A percentile compares a stretch with the other conserved stretches of the same genome.
Conservation (phyloP, 1,140 invertebrate genomes). For the Polyergus mexicanus region DNA sequence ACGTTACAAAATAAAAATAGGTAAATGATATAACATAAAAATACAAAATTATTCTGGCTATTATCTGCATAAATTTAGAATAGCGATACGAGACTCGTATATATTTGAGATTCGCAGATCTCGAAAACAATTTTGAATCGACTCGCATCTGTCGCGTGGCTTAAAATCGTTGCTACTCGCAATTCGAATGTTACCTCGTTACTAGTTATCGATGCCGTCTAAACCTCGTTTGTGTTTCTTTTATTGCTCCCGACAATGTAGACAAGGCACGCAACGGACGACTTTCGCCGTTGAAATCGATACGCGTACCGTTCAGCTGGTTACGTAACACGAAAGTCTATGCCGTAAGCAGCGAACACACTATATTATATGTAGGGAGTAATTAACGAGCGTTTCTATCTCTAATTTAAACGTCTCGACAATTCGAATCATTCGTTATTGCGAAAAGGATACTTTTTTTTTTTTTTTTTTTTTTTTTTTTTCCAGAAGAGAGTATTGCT, state of each 20-base stretch:
- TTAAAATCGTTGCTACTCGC: neutral
- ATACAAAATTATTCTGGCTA: neutral
- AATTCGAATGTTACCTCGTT: constrained; percentile 39
- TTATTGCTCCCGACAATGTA: constrained; percentile 47
- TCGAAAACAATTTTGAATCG: neutral
- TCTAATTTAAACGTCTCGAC: constrained; percentile 9
- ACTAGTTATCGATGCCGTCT: constrained; percentile 50
- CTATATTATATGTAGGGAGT: constrained; percentile 31
- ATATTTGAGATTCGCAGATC: neutral
- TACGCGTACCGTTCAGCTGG: constrained; percentile 46
- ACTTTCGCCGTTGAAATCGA: constrained; percentile 59
- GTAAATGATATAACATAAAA: neutral
- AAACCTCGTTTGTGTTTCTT: constrained; percentile 50
- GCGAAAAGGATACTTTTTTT: neutral
- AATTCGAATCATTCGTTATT: neutral
- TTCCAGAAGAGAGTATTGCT: neutral
- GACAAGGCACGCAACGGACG: constrained; percentile 32
- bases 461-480: too few species aligned
- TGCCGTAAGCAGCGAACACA: constrained; percentile 35
- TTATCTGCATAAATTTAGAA: neutral
- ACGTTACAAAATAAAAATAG: neutral
- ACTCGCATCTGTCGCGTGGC: neutral
- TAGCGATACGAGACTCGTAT: neutral
- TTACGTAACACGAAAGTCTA: constrained; percentile 51
- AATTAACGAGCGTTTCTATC: constrained; percentile 27